Base-by-base conservation (phyloP, 2,888 invertebrate species). In the Drosophila rellima region DNA sequence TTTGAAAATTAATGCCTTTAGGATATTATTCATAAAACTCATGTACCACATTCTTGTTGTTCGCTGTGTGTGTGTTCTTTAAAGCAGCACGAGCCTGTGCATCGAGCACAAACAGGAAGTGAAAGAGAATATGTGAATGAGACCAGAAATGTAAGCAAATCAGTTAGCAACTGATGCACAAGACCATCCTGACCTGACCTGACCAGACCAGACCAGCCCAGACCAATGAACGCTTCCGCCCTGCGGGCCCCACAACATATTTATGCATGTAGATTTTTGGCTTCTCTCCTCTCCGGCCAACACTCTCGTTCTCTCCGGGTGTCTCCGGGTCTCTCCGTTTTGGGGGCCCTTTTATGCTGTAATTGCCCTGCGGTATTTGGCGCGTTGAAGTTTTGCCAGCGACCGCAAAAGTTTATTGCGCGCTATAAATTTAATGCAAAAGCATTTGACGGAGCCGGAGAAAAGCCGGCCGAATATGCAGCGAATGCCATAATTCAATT, bases 11-110 rank as follows among this genome's bases (percentile, higher is more conserved):
- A 90, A 89, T 90, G 89, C 83, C 88, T 77, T 71, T 47, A 83
- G 88, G 89, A 86, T 87, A 88, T 89, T 85, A 88, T 89, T 89
- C 90, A 88, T 89, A 90, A 87, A 89, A 83, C 78, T 86, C 88
- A 56, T 84, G 71, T 74, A 70, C 66, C 69, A 68, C 72, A 56
- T 51, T 79, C 55, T 59, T 59, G 60, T 37, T 50, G 50, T n/a
- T 40, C n/a, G 33, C 20, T 31, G 23, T 47, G 54, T 55, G 20
- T 33, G 3, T 55, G 55, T 33, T 62, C 42, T 64, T 73, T 61
- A 59, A 72, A 60, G 69, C 68, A 69, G 51, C 54, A 65, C 40
- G 54, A 56, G 54, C 61, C 35, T 33, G 45, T 50, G 48, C 35
- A 29, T 17, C 15, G 44, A 50, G 3, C 20, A 35, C 6, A 37